phyloP scores from a whole-genome alignment of 2,113 vertebrate genomes.

The Neogobius melanostomus region DNA sequence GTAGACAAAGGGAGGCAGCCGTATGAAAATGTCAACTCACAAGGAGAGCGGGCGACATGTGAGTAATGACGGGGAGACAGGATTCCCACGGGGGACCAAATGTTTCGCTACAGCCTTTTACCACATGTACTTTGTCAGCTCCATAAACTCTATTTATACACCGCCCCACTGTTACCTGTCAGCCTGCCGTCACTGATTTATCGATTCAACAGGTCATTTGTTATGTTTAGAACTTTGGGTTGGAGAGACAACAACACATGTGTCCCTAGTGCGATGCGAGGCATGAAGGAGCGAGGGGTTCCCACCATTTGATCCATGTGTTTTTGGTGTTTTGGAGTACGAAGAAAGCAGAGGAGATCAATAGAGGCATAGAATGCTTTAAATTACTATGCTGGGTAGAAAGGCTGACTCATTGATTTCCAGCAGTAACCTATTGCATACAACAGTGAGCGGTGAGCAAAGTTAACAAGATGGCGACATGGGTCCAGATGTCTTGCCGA shows the following conservation, averaged over 20 bases:
- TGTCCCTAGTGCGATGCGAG: slow-evolving; percentile 2
- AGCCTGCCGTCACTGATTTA: slow-evolving; percentile 21
- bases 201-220: slow-evolving; percentile 33
- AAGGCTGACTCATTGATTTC: slow-evolving; percentile 54
- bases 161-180: slow-evolving; percentile 33
- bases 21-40: slow-evolving; percentile 25
- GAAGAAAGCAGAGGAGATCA: slow-evolving; percentile 31
- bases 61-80: slow-evolving; percentile 50
- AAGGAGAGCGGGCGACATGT: slow-evolving; percentile 45
- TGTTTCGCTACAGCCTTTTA: slow-evolving; percentile 35
- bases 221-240: slow-evolving; percentile 25
- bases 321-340: slow-evolving; percentile 9
- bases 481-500: slow-evolving; percentile 22
- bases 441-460: slow-evolving; percentile 46
- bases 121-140: slow-evolving; percentile 26
- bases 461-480: slow-evolving; percentile 49
- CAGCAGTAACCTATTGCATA: slow-evolving; percentile 36
- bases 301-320: slow-evolving; percentile 3
- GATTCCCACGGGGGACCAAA: slow-evolving; percentile 47
- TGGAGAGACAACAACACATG: background rate
- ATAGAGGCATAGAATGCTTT: slow-evolving; percentile 48
- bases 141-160: slow-evolving; percentile 53
- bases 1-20: slow-evolving; percentile 1
- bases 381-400: slow-evolving; percentile 51
- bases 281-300: background rate